Evolutionary conservation across 1,140 invertebrate genomes (phyloP), one percentile per base, ranked within the genome.

Genomic region (Muscidifurax raptorellus): DNA sequence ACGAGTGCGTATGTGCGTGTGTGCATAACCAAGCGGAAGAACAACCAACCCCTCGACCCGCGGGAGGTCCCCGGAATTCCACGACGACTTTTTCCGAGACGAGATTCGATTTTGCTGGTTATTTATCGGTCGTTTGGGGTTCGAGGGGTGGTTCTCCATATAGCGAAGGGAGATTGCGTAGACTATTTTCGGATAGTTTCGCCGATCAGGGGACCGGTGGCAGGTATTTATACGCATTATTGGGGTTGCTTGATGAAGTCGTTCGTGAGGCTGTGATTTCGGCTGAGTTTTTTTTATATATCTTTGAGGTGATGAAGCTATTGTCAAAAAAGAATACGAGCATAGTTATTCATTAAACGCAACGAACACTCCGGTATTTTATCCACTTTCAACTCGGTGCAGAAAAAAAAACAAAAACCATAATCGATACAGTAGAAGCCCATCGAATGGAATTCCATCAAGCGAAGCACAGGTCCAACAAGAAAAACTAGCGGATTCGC

Each of bases 1-100:
- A 59, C 52, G 52, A 82, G 28, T 82, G 18, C 28, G 71, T 74
- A 69, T 32, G 47, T 82, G 59, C 52, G 30, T n/a, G 76, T 30
- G 28, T 27, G 18, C 5, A 40, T 25, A n/a, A n/a, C 27, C 27
- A 69, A 80, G 27, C 18, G 64, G 66, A 69, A 69, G n/a, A 7
- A 59, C 52, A 64, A 67, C 40, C 25, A 44, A 44, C 32, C 25
- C 59, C 78, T 27, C 67, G 67, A 30, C 4, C 66, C 7, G 25
- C 28, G 67, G 67, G 67, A 28, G 67, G 67, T 69, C 67, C 27
- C 9, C 67, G 27, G 15, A 69, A 30, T 69, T 69, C 27, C 67
- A 30, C 27, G 67, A 30, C 27, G 18, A 27, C 28, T 69, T 69
- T 69, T 69, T 27, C 27, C 67, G 27, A 13, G 52, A 2, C 15